A percentile compares a stretch with the other conserved stretches of the same genome.
Evolutionary conservation across 2,888 invertebrate genomes (phyloP).

Genomic region (Melipona beecheii): DNA sequence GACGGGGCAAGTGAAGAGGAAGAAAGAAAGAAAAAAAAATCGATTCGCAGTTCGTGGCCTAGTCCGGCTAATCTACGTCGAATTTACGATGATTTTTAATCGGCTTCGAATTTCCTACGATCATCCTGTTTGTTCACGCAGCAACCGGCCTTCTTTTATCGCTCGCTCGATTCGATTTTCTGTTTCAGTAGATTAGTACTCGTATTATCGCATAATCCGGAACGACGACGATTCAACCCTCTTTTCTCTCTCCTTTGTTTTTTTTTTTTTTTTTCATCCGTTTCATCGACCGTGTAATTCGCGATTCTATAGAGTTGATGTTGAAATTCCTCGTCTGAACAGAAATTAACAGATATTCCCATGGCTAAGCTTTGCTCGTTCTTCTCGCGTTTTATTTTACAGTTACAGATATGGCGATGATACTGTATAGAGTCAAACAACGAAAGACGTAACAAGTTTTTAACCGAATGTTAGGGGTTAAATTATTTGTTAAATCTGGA

Average conservation of each 20-base stretch:
- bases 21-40: constrained; percentile 12
- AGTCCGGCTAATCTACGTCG: neutral
- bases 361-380: neutral
- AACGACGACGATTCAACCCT: neutral
- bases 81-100: constrained; percentile 46
- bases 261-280: neutral
- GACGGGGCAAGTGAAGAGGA: neutral
- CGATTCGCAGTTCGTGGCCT: constrained; percentile 41
- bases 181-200: constrained; percentile 31
- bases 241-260: neutral
- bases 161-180: constrained; percentile 21
- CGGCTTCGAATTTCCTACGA: constrained; percentile 22
- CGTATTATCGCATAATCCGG: constrained; percentile 41
- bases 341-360: constrained; percentile 24
- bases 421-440: neutral
- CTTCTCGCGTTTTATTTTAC: neutral
- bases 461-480: neutral
- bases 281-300: constrained; percentile 28
- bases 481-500: no score
- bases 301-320: neutral
- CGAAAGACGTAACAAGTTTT: neutral
- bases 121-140: constrained; percentile 11
- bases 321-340: neutral
- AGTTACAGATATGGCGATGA: no score
- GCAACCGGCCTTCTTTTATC: constrained; percentile 14